Base-by-base conservation (phyloP, 2,888 invertebrate species). In the Caenorhabditis sp. region DNA sequence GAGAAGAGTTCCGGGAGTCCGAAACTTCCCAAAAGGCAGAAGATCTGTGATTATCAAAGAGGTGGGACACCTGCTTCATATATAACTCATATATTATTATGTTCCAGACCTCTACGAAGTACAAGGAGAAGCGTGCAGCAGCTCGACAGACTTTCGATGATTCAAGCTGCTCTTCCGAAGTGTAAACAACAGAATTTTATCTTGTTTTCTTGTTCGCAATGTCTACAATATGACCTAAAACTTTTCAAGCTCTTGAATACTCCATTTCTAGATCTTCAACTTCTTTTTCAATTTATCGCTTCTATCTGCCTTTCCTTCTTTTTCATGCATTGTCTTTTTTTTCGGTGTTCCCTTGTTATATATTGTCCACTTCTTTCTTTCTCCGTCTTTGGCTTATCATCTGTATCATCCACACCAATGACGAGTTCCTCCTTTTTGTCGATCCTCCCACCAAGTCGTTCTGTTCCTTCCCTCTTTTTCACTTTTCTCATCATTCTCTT, bases 21-120 rank as follows among this genome's bases (percentile, higher is more conserved):
- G 80, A 58, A 88, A 88, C 59, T 85, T 88, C 35, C 82, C 85
- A 26, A 84, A 82, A 59, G 87, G 86, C 12, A 75, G 88, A 49
- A 63, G 88, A n/a, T 82, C 86, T 10, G 82, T 86, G 47, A 70
- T 88, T 38, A 86, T 88, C 41, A 84, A 84, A 24, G 77, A 86
- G 81, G 86, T 87, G 51, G 4, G 38, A 2, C 2, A 12, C 24
- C 4, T 16, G 49, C 19, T 12, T 6, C 1, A 24, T 64, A n/a
- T n/a, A n/a, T n/a, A n/a, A n/a, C n/a, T n/a, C n/a, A n/a, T n/a
- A n/a, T n/a, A n/a, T n/a, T 16, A 24, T 74, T 28, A 16, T 1
- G 14, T 73, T 74, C 26, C 64, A 79, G 72, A 80, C 72, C 19
- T 22, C 66, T 38, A 44, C 79, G 14, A 58, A 58, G 22, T 80